Evolutionary conservation across 2,797 vertebrate genomes (phyloP).

Genomic region (Moxostoma hubbsi): DNA sequence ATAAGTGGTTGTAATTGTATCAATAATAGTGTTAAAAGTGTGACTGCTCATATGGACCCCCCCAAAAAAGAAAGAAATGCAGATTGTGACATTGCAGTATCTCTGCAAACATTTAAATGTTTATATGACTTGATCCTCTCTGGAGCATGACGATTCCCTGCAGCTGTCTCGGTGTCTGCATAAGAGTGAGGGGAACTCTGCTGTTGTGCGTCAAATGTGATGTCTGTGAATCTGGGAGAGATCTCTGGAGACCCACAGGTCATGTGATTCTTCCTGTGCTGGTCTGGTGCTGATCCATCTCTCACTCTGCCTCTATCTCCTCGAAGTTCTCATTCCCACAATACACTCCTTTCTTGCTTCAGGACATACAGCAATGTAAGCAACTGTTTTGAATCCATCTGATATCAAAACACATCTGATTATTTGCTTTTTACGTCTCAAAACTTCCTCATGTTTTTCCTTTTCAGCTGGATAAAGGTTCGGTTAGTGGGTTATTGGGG

Average conservation of each 20-base stretch:
- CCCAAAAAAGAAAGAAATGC: too few species aligned
- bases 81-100: too few species aligned
- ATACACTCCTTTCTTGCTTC: conserved; percentile 29
- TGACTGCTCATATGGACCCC: too few species aligned
- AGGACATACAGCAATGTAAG: conserved; percentile 24
- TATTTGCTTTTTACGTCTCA: conserved; percentile 45
- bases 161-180: conserved; percentile 10
- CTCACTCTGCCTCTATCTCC: conserved; percentile 13
- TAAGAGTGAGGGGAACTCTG: background rate
- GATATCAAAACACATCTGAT: conserved; percentile 36
- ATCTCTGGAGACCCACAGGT: conserved; percentile 41
- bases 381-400: conserved; percentile 41
- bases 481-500: background rate
- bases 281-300: conserved; percentile 25
- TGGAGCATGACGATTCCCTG: background rate
- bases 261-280: conserved; percentile 50
- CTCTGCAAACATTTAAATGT: background rate
- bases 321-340: conserved; percentile 49
- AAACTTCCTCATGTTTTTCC: conserved; percentile 21
- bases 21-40: too few species aligned
- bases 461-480: background rate
- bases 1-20: too few species aligned
- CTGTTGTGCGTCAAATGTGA: conserved; percentile 27
- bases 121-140: conserved; percentile 4
- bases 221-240: conserved; percentile 17